phyloP scores from a whole-genome alignment of 2,113 vertebrate species.

The Hippocampus zosterae region DNA sequence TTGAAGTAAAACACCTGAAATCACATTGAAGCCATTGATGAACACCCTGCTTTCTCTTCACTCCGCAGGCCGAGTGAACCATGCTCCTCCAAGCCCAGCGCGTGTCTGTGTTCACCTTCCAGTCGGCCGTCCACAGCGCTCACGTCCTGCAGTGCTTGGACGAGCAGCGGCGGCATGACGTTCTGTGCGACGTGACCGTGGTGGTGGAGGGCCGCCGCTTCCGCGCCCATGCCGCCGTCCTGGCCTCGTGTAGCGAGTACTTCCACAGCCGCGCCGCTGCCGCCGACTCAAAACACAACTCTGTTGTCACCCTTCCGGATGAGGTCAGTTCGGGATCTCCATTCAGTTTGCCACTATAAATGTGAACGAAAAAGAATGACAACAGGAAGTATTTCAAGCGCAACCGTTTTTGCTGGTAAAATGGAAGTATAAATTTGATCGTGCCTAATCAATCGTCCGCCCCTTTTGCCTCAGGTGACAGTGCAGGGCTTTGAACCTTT shows the following conservation, averaged over 20 bases:
- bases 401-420: not conserved
- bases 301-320: constrained; percentile 81
- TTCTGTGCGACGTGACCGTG: constrained; percentile 80
- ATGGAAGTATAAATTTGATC: not conserved
- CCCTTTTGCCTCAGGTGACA: constrained; percentile 76
- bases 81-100: constrained; percentile 66
- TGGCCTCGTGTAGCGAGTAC: constrained; percentile 89
- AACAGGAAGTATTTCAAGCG: too few relatives aligned
- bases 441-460: constrained; percentile 1
- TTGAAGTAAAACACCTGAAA: too few relatives aligned
- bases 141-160: constrained; percentile 71
- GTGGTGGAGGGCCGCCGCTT: constrained; percentile 81
- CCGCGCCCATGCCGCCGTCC: constrained; percentile 83
- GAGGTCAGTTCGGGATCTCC: constrained; percentile 72
- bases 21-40: not conserved
- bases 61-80: constrained; percentile 19
- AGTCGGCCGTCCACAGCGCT: constrained; percentile 73
- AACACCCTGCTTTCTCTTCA: not conserved
- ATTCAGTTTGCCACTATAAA: not conserved
- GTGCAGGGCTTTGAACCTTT: constrained; percentile 90
- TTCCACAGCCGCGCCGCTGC: constrained; percentile 77
- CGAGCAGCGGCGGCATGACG: constrained; percentile 68
- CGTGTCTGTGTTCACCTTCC: constrained; percentile 72
- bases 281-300: constrained; percentile 65
- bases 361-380: too few relatives aligned